Percentiles rank a stretch among this genome's conserved stretches.
Evolutionary conservation across 1,140 invertebrate genomes (phyloP).

Genomic region (Ostrea edulis): DNA sequence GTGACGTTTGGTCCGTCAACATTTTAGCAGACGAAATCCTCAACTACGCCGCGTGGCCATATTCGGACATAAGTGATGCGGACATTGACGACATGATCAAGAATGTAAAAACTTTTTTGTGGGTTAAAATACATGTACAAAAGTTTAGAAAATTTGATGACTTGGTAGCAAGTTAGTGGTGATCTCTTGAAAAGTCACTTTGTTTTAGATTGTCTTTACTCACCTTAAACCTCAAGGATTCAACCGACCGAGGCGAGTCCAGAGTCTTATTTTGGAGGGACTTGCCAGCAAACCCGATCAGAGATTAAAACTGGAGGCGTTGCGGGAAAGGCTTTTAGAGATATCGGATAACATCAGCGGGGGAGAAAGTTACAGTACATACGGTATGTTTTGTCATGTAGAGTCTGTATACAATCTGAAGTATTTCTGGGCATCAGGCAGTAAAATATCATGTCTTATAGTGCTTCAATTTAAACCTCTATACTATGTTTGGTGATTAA

Average conservation of each 20-base stretch:
- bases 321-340: neutral
- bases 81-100: neutral
- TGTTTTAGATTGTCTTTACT: neutral
- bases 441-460: too few species aligned
- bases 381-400: neutral
- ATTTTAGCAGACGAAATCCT: constrained; percentile 10
- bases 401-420: too few species aligned
- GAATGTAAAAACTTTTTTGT: neutral
- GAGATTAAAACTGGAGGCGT: constrained; percentile 16
- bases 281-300: neutral
- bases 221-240: constrained; percentile 20
- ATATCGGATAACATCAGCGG: neutral
- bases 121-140: too few species aligned
- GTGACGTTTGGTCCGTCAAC: constrained; percentile 9
- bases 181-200: too few species aligned
- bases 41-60: neutral
- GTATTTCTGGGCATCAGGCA: too few species aligned
- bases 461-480: too few species aligned
- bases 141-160: too few species aligned
- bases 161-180: too few species aligned
- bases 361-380: neutral
- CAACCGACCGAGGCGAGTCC: neutral
- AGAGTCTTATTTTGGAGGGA: neutral
- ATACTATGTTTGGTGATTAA: too few species aligned
- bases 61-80: neutral